Percentiles rank a stretch among this genome's conserved stretches.
phyloP scores from a whole-genome alignment of 1,140 invertebrate genomes.

The Bactericera cockerelli region DNA sequence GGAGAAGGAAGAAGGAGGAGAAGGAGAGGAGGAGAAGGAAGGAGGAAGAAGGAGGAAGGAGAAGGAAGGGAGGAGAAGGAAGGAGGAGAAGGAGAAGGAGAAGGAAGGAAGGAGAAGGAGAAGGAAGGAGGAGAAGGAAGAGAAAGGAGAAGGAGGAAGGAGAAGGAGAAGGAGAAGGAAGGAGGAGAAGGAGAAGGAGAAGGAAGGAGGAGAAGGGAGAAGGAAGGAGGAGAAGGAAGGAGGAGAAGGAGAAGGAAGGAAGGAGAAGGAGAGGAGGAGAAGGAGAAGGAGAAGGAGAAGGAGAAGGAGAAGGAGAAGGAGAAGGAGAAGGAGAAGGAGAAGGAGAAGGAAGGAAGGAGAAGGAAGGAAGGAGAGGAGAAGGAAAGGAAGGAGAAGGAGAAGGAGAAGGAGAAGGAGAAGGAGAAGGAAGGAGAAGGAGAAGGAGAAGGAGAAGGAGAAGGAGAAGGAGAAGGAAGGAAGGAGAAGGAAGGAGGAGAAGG shows the following conservation, averaged over 20 bases:
- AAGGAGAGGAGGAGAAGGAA: background rate
- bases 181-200: background rate
- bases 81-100: background rate
- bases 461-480: too few relatives aligned
- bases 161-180: background rate
- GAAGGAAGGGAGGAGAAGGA: background rate
- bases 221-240: background rate
- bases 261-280: background rate
- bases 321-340: conserved; percentile 1
- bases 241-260: background rate
- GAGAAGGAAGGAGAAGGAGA: background rate
- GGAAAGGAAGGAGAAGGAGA: background rate
- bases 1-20: background rate
- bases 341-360: background rate
- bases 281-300: conserved; percentile 1
- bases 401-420: background rate
- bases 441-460: background rate
- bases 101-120: background rate
- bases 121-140: conserved; percentile 14
- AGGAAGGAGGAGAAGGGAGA: background rate
- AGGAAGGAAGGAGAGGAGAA: background rate
- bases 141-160: conserved; percentile 15
- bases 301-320: conserved; percentile 1
- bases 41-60: background rate
- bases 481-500: background rate